A percentile compares a stretch with the other conserved stretches of the same genome.
Evolutionary conservation across 2,888 invertebrate genomes (phyloP).

Genomic region (Orchesellides sinensis): DNA sequence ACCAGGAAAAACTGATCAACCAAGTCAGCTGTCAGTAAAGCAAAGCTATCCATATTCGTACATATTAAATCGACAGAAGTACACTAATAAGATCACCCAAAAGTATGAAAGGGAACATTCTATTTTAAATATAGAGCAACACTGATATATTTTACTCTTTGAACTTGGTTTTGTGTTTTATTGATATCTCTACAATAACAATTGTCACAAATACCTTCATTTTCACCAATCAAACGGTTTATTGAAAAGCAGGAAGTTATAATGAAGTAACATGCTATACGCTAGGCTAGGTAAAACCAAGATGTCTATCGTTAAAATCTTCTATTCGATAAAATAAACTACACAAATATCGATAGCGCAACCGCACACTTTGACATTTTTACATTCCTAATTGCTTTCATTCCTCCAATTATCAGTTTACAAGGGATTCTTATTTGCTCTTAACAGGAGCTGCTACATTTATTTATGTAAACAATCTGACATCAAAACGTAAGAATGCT

Average conservation of each 20-base stretch:
- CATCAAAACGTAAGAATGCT: background rate
- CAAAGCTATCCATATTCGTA: slow-evolving; percentile 30
- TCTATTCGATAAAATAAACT: background rate
- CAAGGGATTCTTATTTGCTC: too few species aligned
- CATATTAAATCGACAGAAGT: background rate
- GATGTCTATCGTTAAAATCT: slow-evolving; percentile 35
- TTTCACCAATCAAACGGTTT: slow-evolving; percentile 15
- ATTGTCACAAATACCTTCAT: slow-evolving; percentile 20
- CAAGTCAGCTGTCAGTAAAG: slow-evolving; percentile 46
- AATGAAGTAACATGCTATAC: background rate
- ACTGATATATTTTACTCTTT: slow-evolving; percentile 51
- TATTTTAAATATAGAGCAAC: slow-evolving; percentile 39
- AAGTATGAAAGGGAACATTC: slow-evolving; percentile 35
- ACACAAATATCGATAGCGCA: background rate
- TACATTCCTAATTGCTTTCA: slow-evolving; percentile 2
- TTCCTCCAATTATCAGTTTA: background rate
- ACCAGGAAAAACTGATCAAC: too few species aligned
- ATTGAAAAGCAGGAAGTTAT: background rate
- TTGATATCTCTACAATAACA: slow-evolving; percentile 10
- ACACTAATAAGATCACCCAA: slow-evolving; percentile 58
- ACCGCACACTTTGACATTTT: slow-evolving; percentile 1
- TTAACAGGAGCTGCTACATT: too few species aligned
- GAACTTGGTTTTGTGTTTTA: slow-evolving; percentile 53
- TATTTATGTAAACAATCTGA: background rate
- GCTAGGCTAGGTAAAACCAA: slow-evolving; percentile 15